Base-by-base conservation (phyloP, 2,797 vertebrate genomes). In the Chelmon rostratus region DNA sequence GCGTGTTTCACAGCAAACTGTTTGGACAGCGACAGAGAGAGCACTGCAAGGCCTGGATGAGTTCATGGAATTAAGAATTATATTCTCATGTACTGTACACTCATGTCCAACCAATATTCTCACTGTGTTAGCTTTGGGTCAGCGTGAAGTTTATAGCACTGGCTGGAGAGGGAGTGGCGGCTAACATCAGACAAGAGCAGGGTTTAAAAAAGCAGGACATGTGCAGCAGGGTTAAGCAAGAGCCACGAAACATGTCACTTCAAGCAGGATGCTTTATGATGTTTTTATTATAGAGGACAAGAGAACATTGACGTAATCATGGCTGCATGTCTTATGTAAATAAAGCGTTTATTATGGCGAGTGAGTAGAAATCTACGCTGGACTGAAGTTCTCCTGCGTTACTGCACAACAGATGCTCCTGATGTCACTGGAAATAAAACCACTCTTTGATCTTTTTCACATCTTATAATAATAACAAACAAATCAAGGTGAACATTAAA, bases 1-100 rank as follows among this genome's bases (percentile, higher is more conserved):
- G 76, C 78, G 64, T 59, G 79, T 70, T 74, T 73, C 86, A 62
- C 52, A 76, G 76, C 77, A 56, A 37, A 42, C 58, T 52, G 66
- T 73, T 57, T 65, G 70, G 79, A 75, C 71, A 64, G 54, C 6
- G 21, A 73, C 18, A 23, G 25, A 63, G 19, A 38, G 31, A 70
- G 56, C 38, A 11, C 38, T 19, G n/a, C 40, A 54, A 66, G 18
- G 64, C 66, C 79, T 13, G 18, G 38, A 73, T 54, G 70, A 87
- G 33, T 25, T 78, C 52, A 76, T 61, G 69, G 72, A 77, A 73
- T 25, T 10, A 68, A 42, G 5, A 18, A 28, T 65, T 38, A 6
- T 8, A 63, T 31, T 61, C 11, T n/a, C 15, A 21, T 23, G 8
- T 18, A 12, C 35, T 15, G 11, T 33, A 11, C 4, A 49, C 5